phyloP scores from a whole-genome alignment of 2,113 vertebrate species.

The Euleptes europaea region DNA sequence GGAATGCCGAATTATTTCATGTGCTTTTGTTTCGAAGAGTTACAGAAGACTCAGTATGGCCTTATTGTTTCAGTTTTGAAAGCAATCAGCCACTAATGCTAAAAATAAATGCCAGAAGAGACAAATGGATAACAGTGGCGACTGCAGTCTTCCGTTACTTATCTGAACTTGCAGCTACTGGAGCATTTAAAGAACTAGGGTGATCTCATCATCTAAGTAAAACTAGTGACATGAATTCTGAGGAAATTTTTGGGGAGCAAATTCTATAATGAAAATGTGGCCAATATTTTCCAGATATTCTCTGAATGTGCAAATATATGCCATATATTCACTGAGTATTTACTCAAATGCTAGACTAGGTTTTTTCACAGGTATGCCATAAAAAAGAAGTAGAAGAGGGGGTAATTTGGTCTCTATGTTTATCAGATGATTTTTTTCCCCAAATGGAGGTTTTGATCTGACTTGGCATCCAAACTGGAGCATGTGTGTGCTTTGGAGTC shows the following conservation, averaged over 20 bases:
- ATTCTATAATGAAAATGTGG: background rate
- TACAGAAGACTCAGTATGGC: background rate
- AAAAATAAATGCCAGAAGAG: background rate
- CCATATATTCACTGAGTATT: background rate
- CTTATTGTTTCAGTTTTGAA: background rate
- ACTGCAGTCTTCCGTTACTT: background rate
- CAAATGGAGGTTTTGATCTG: background rate
- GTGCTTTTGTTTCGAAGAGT: background rate
- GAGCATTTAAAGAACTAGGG: background rate
- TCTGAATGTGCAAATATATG: background rate
- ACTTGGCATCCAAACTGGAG: background rate
- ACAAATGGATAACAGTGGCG: background rate
- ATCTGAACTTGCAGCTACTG: background rate
- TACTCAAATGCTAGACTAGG: no score
- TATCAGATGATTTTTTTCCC: background rate
- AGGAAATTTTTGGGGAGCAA: background rate
- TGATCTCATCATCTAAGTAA: background rate
- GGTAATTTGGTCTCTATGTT: background rate
- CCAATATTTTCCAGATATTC: background rate
- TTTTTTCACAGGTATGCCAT: no score
- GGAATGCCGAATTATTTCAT: background rate
- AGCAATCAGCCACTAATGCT: background rate
- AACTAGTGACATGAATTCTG: background rate
- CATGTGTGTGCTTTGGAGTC: no score
- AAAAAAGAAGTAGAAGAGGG: no score